Conservation (phyloP, 2,113 vertebrate genomes). For the Acinonyx jubatus region DNA sequence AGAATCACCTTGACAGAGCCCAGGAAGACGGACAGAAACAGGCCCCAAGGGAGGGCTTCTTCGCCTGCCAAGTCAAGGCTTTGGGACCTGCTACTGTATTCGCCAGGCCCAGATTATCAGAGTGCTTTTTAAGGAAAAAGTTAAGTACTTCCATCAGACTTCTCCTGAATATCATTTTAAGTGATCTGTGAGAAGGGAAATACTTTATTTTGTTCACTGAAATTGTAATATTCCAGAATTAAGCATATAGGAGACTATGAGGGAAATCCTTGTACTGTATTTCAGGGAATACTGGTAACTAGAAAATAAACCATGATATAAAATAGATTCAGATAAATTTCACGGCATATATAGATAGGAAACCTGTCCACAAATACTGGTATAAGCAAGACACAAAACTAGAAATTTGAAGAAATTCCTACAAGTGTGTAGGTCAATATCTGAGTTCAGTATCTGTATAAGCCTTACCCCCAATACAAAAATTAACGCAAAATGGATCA, state of each 20-base stretch:
- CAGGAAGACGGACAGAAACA: not conserved
- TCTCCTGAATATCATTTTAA: not conserved
- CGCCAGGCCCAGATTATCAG: too few species aligned
- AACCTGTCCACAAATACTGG: not conserved
- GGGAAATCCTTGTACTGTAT: not conserved
- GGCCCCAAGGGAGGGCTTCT: too few species aligned
- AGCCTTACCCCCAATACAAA: not conserved
- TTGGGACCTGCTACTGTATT: accelerated
- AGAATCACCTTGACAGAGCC: not conserved
- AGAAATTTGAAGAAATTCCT: not conserved
- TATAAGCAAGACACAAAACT: not conserved
- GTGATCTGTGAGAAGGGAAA: not conserved
- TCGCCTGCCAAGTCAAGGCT: not conserved
- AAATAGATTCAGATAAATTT: not conserved
- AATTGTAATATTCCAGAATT: conserved; percentile 12
- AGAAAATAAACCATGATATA: not conserved
- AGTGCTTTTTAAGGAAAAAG: not conserved
- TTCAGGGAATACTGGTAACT: not conserved
- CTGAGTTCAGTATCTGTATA: not conserved
- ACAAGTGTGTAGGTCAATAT: not conserved
- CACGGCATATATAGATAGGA: not conserved
- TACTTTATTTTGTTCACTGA: not conserved
- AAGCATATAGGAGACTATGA: not conserved
- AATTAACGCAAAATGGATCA: too few species aligned
- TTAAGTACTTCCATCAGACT: not conserved